Base-by-base conservation (phyloP, 2,888 invertebrate genomes). In the Trissoscelio sp. region DNA sequence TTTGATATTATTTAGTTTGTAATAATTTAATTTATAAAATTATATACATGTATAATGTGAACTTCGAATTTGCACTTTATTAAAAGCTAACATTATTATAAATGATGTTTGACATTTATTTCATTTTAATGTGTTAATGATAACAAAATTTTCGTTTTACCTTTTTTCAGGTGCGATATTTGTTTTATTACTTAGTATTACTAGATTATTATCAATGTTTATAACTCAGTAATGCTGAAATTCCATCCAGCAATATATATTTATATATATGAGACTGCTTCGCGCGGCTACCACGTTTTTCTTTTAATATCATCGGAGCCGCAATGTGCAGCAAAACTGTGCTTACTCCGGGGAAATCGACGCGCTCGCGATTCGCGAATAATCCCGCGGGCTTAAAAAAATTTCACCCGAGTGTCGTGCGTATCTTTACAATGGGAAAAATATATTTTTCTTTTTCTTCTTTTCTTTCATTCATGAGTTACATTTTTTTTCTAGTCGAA, bases 331-430 rank as follows among this genome's bases (percentile, higher is more conserved):
- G 69, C 69, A 60, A 78, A 82, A 75, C 58, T 75, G 53, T 73
- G 70, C 75, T 72, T 44, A 74, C 82, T 82, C 82, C 75, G 57
- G 79, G 82, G 82, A 82, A 82, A 82, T 82, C 82, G 79, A 75
- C 79, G 79, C 44, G 60, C 55, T 67, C 75, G 60, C 81, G 73
- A 79, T 60, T 79, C 67, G 77, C 78, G 67, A 77, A 78, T 78
- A 69, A 74, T 78, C 77, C 80, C 82, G 80, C 72, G 82, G 73
- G 69, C 64, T 57, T 75, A 72, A 79, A 72, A 69, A 81, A 73
- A 67, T 60, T 77, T 72, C 62, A 75, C 67, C 60, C 77, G 77
- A 72, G 81, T 62, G 66, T 60, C 77, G 42, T 77, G 81, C 62
- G 77, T 81, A 81, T 73, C 62, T 73, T n/a, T 75, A 78, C 73